Evolutionary conservation across 2,797 vertebrate genomes (phyloP), one percentile per base, ranked within the genome.

Genomic region (Denticeps clupeoides): DNA sequence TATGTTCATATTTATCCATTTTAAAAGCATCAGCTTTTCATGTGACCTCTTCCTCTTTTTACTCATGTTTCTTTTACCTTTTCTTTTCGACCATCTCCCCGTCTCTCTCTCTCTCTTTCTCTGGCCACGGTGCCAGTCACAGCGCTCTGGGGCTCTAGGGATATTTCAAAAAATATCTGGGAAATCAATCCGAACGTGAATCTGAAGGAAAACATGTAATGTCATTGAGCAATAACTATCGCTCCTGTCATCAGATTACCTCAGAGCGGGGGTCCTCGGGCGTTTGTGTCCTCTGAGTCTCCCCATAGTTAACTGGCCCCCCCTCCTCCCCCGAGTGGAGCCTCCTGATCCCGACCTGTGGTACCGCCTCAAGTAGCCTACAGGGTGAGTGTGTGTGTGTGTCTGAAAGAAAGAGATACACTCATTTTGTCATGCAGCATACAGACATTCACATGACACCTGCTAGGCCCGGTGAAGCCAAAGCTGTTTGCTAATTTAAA

Each of bases 181-280:
- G 81, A 89, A 90, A 90, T 89, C 88, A 89, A 86, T 89, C 84
- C 90, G 85, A 87, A 92, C 87, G 88, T 86, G 81, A 90, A 91
- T 92, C 88, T 80, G 87, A 91, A 91, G 86, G 84, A 86, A 91
- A 89, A 82, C 82, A 83, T 86, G 80, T 82, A 92, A 95, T 93
- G 89, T 90, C 89, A 93, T 88, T 90, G 89, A 92, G 85, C 89
- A 93, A 92, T 91, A 85, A 89, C 83, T 86, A 87, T 86, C 77
- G 81, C 65, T 80, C 81, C 84, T 86, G 85, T 88, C 87, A 89
- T 80, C 77, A 74, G 71, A 85, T 81, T 81, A 86, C 86, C 90
- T 89, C 83, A 85, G 83, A 88, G 89, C 82, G 55, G 80, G 62
- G 74, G 81, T 85, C 89, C 86, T 77, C 69, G 66, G 82, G 91